Evolutionary conservation across 2,797 vertebrate species (phyloP).

Genomic region (Orientallactaga sibirica): DNA sequence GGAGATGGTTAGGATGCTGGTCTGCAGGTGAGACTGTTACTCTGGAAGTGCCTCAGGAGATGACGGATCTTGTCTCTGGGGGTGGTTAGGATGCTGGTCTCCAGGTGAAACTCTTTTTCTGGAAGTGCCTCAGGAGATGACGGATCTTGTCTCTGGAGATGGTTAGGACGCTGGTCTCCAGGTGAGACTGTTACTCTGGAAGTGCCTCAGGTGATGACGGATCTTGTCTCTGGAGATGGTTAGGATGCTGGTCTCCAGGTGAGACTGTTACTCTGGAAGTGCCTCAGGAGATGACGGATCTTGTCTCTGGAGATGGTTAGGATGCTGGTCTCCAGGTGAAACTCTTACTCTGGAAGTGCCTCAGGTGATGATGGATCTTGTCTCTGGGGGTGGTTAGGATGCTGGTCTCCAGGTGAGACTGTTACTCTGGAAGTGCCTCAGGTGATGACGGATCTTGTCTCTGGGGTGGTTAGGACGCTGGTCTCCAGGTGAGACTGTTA

Average conservation of each 20-base stretch:
- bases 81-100: not conserved
- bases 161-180: not conserved
- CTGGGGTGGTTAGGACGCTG: not conserved
- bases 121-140: too few relatives aligned
- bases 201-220: not conserved
- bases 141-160: not conserved
- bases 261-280: too few relatives aligned
- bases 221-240: not conserved
- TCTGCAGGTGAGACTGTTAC: too few relatives aligned
- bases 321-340: too few relatives aligned
- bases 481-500: too few relatives aligned
- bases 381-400: not conserved
- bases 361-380: not conserved
- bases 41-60: too few relatives aligned
- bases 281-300: too few relatives aligned
- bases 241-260: not conserved
- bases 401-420: too few relatives aligned
- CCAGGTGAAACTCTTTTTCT: too few relatives aligned
- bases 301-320: not conserved
- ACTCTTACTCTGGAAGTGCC: too few relatives aligned
- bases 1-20: not conserved
- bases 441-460: not conserved
- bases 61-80: not conserved
- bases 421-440: too few relatives aligned
- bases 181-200: too few relatives aligned